phyloP scores from a whole-genome alignment of 2,888 invertebrate species.

The Lamellibrachia satsuma region DNA sequence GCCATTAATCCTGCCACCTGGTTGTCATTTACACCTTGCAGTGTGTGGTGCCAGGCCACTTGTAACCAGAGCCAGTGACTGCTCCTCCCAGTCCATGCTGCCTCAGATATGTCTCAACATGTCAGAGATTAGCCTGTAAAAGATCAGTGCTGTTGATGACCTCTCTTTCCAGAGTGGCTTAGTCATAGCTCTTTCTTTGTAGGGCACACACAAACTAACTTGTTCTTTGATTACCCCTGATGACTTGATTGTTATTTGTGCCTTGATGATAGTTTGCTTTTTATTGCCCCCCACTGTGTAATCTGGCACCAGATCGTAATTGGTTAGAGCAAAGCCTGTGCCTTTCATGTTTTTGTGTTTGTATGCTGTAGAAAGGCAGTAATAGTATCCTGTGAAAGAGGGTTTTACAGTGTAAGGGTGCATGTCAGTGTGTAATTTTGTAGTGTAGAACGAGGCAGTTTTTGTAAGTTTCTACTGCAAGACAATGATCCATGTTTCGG shows the following conservation, averaged over 20 bases:
- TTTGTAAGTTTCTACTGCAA: no score
- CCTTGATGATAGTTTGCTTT: not conserved
- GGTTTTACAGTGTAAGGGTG: no score
- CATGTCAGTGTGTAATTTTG: not conserved
- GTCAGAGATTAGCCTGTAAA: not conserved
- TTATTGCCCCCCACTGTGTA: not conserved
- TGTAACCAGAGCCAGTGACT: not conserved
- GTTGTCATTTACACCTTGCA: not conserved
- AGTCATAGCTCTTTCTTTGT: not conserved
- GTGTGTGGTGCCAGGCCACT: not conserved
- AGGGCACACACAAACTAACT: not conserved
- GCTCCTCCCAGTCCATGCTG: not conserved
- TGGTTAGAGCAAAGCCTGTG: not conserved
- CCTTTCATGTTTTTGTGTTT: not conserved
- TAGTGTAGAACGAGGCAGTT: no score
- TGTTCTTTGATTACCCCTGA: not conserved
- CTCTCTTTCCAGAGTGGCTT: not conserved
- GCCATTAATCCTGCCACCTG: constrained; percentile 6
- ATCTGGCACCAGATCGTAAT: not conserved
- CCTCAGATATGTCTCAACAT: not conserved
- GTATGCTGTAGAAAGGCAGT: not conserved
- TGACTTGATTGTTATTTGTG: not conserved
- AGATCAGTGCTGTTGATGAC: not conserved
- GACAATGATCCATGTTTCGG: no score
- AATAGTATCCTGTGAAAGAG: not conserved